Percentiles rank a stretch among this genome's conserved stretches.
phyloP scores from a whole-genome alignment of 2,797 vertebrate genomes.

The Erethizon dorsatum region DNA sequence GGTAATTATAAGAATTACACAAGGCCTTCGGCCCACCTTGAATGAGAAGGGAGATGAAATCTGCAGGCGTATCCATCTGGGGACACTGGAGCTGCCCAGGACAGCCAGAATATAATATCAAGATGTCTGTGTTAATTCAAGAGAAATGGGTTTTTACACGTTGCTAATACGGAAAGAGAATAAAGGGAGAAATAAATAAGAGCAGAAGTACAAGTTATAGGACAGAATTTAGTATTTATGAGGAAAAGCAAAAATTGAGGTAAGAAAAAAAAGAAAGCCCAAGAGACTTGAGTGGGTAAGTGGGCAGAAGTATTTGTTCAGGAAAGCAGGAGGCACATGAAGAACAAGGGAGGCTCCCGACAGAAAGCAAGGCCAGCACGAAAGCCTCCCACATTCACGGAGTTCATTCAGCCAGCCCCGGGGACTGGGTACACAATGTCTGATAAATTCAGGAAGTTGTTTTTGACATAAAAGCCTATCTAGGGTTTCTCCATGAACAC shows the following conservation, averaged over 20 bases:
- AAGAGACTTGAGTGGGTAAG: neutral
- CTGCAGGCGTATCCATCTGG: neutral
- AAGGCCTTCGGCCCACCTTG: neutral
- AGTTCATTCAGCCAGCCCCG: neutral
- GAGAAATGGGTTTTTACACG: neutral
- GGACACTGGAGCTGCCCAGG: neutral
- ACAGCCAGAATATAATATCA: neutral
- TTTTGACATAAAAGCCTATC: slow-evolving; percentile 30
- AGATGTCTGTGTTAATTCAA: neutral
- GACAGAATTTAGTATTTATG: neutral
- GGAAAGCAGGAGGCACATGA: neutral
- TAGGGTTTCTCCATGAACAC: neutral
- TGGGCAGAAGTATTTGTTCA: slow-evolving; percentile 40
- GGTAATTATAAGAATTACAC: neutral
- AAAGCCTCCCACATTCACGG: neutral
- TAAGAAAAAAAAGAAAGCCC: neutral
- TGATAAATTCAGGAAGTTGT: neutral
- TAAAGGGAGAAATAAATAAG: neutral
- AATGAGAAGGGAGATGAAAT: neutral
- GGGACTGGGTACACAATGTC: neutral
- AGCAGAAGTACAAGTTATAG: neutral
- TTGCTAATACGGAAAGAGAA: neutral
- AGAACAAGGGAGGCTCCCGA: neutral
- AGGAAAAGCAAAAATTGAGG: neutral
- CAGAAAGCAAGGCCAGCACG: neutral